Percentiles rank a stretch among this genome's conserved stretches.
phyloP scores from a whole-genome alignment of 2,113 vertebrate genomes.

The Isichthys henryi region DNA sequence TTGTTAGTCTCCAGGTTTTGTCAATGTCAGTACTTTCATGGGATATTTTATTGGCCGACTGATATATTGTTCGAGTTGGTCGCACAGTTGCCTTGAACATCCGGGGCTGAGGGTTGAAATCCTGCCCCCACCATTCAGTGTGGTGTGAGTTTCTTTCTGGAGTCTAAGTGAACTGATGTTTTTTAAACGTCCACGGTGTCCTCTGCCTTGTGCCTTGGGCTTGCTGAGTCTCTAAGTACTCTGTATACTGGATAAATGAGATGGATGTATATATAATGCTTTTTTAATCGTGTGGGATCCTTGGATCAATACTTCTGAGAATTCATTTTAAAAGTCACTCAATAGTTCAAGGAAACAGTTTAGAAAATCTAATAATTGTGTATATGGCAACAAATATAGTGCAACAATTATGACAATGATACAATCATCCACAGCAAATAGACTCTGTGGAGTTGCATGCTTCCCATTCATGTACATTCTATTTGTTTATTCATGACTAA shows the following conservation, averaged over 20 bases:
- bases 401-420: not conserved
- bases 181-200: not conserved
- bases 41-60: not conserved
- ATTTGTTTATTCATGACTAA: conserved; percentile 1
- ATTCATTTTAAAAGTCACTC: not conserved
- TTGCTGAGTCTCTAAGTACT: not conserved
- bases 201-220: not conserved
- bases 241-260: not conserved
- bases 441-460: not conserved
- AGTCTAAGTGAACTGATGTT: not conserved
- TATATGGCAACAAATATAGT: not conserved
- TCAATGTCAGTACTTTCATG: not conserved
- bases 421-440: not conserved
- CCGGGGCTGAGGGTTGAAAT: not conserved
- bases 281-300: not conserved
- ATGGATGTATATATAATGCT: not conserved
- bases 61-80: not conserved
- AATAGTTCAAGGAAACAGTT: not conserved
- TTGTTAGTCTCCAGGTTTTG: not conserved
- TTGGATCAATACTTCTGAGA: not conserved
- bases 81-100: not conserved
- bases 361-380: not conserved
- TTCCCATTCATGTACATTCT: not conserved
- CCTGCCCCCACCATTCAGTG: not conserved
- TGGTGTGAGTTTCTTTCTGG: not conserved